Evolutionary conservation across 2,888 invertebrate species (phyloP), one percentile per base, ranked within the genome.

Genomic region (Meganola albula): DNA sequence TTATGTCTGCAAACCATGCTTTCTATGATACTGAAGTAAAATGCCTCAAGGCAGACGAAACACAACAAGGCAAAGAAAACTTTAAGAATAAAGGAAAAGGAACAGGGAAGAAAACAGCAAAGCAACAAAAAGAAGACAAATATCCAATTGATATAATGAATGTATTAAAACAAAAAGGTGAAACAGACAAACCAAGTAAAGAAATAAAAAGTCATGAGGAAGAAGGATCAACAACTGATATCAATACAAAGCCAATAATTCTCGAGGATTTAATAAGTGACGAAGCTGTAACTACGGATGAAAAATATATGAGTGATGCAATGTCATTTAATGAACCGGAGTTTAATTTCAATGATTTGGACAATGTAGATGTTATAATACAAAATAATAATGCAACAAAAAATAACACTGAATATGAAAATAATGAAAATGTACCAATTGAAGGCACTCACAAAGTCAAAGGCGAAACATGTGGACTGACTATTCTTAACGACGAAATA

Each of bases 1-100:
- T 31, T 31, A 31, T 24, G 31, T 31, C 31, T 31, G 31, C 31
- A 31, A 31, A 31, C 31, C 24, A 20, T 31, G 31, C 31, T 24
- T 31, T 31, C 31, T 31, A 31, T 31, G 31, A 31, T 31, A 31
- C 24, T 24, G 24, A 31, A 31, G 20, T 31, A 24, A 31, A 31
- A 24, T 24, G 24, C 24, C 31, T 31, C 24, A 31, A 24, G 24
- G 18, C 24, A 24, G 16, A 18, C 18, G 31, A 24, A 24, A 24
- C 18, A 31, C 24, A 24, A 31, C 24, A 31, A 20, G 20, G 21
- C 12, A 25, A 31, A 12, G 25, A 31, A 31, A 31, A 31, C 3
- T 12, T 20, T 25, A 31, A 31, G 13, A 25, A 25, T 31, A 31
- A 31, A 31, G 31, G 31, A 25, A 31, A n/a, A 31, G n/a, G n/a